phyloP scores from a whole-genome alignment of 2,113 vertebrate genomes.

The Syngnathus floridae region DNA sequence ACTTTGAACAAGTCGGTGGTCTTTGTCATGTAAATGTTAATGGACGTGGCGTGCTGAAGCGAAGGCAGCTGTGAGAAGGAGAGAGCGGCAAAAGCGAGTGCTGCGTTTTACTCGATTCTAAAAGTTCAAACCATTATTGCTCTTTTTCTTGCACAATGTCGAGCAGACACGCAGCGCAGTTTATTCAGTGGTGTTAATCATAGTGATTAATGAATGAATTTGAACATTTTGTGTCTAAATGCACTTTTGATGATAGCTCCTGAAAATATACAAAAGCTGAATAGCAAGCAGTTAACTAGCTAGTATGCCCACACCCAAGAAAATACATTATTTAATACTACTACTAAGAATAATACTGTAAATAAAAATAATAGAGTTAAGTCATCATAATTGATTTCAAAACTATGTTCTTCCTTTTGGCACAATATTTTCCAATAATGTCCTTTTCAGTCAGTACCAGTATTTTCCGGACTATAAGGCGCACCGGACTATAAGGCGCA shows the following conservation, averaged over 20 bases:
- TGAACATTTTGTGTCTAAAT: not conserved
- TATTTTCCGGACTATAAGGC: too few species aligned
- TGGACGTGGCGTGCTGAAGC: slow-evolving; percentile 47
- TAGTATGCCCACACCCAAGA: too few species aligned
- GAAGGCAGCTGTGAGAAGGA: slow-evolving; percentile 32
- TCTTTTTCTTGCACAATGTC: slow-evolving; percentile 7
- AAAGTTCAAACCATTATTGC: slow-evolving; percentile 41
- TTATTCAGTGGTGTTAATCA: not conserved
- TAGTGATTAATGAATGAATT: not conserved
- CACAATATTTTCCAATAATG: not conserved
- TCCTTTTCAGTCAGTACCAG: not conserved
- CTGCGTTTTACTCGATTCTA: slow-evolving; percentile 40
- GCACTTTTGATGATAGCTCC: not conserved
- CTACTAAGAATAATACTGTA: too few species aligned
- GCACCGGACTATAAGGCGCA: too few species aligned
- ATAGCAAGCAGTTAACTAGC: not conserved
- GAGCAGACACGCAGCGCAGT: not conserved
- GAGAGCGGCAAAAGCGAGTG: slow-evolving; percentile 9
- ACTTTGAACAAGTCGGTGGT: slow-evolving; percentile 41
- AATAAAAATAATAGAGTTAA: too few species aligned
- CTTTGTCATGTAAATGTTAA: slow-evolving; percentile 72
- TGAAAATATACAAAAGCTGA: not conserved
- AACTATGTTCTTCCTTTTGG: not conserved
- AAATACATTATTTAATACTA: too few species aligned
- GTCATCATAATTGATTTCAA: too few species aligned